These are phyloP conservation scores for Tipula unca DNA, from an alignment of 2,888 invertebrate species.

Conservation along the genomic window DNA sequence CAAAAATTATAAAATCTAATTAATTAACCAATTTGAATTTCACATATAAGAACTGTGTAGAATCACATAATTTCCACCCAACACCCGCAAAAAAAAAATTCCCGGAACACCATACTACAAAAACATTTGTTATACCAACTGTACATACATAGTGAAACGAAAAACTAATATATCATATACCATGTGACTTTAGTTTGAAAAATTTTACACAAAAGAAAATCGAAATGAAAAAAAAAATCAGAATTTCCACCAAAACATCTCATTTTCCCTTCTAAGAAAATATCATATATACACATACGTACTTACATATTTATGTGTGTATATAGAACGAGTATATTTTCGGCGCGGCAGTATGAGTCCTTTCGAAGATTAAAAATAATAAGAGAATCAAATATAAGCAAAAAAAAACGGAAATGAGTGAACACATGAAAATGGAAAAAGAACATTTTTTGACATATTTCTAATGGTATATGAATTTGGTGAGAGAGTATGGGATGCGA, in stretches of 20 bases:
- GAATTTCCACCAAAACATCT: neutral
- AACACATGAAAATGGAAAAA: neutral
- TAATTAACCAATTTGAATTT: too few species aligned
- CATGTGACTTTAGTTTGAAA: conserved; percentile 14
- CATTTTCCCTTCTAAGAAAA: neutral
- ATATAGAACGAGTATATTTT: neutral
- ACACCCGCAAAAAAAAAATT: too few species aligned
- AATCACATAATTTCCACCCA: too few species aligned
- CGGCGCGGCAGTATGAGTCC: neutral
- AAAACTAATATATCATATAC: neutral
- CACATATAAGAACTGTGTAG: too few species aligned
- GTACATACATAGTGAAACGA: neutral
- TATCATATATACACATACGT: neutral
- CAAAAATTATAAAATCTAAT: too few species aligned
- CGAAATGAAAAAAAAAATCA: neutral
- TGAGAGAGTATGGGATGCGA: neutral
- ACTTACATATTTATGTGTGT: neutral
- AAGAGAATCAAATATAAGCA: neutral
- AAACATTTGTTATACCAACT: neutral
- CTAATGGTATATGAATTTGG: neutral
- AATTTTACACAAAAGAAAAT: neutral
- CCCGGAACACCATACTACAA: too few species aligned
- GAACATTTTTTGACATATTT: neutral
- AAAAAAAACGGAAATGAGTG: conserved; percentile 9
- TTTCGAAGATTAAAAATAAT: neutral